A percentile compares a stretch with the other conserved stretches of the same genome.
phyloP scores from a whole-genome alignment of 2,113 vertebrate species.

The Corythornis vintsioides region DNA sequence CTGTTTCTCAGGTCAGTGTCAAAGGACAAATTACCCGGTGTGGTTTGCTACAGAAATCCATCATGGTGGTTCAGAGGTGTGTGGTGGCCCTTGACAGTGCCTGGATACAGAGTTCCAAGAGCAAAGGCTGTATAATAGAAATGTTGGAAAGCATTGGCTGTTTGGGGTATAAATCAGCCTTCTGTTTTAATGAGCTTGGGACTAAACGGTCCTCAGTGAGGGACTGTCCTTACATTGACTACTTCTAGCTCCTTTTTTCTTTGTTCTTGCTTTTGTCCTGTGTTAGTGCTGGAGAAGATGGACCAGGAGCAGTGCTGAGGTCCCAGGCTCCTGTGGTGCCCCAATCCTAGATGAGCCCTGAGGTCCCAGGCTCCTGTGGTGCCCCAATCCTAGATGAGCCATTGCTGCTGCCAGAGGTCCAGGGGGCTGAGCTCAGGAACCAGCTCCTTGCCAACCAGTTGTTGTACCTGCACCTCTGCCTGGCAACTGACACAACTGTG shows the following conservation, averaged over 20 bases:
- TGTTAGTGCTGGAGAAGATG: background rate
- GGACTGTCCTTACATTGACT: background rate
- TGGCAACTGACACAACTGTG: fast-evolving
- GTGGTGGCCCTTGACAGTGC: background rate
- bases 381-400: background rate
- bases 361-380: background rate
- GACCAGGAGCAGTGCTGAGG: background rate
- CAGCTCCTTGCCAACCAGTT: background rate
- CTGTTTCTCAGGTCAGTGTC: background rate
- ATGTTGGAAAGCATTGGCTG: background rate
- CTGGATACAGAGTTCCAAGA: background rate
- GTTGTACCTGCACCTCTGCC: background rate
- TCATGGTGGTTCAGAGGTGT: background rate
- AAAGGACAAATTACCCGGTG: background rate
- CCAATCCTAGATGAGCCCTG: background rate
- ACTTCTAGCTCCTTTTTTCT: background rate
- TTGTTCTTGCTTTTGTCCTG: background rate
- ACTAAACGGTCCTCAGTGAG: background rate
- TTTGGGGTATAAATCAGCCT: background rate
- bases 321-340: background rate
- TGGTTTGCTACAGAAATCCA: background rate
- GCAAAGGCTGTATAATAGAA: background rate
- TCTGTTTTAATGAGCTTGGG: background rate
- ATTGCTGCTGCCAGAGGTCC: background rate
- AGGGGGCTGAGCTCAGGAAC: background rate